Base-by-base conservation (phyloP, 2,888 invertebrate genomes). In the Allygus modestus region DNA sequence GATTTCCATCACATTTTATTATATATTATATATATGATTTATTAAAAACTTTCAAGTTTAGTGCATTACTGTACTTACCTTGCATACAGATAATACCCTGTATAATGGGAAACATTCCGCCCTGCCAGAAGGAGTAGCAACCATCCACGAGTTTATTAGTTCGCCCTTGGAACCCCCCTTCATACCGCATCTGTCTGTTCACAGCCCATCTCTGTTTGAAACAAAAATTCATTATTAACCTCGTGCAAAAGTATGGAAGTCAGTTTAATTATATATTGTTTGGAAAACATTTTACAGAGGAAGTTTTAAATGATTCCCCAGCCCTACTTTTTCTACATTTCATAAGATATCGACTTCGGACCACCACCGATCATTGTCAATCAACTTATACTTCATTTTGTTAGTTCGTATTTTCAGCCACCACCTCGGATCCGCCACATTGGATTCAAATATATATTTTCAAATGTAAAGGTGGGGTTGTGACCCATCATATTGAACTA, bases 61-160 rank as follows among this genome's bases (percentile, higher is more conserved):
- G n/a, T 37, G 37, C 37, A 37, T 37, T 9, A 37, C 4, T 7
- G 5, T 7, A 37, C 28, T 15, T 2, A 84, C 85, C 77, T 82
- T 84, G 65, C 77, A 82, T 85, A 41, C 77, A 82, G 12, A 84
- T 73, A n/a, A 84, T 75, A 11, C 82, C 71, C 23, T 84, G 84
- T 23, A 84, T 84, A 11, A 84, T 75, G 5, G 84, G 82, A n/a
- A 84, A 75, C 20, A 82, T 73, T 33, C 97, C 98, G 37, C 98
- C 98, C 91, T 98, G 98, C 99, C 99, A 99, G 92, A 99, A 99
- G 0, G 98, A 98, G 90, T 99, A 99, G 90, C 99, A 99, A 1
- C 97, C 97, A 92, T 99, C 99, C 0, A 99, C 99, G 87, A 99
- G 92, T 91, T 99, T 99, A 91, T 99, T 99, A 0, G 99, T 98